Percentiles rank a stretch among this genome's conserved stretches.
Conservation (phyloP, 1,140 invertebrate species). For the Drepana arcuata region DNA sequence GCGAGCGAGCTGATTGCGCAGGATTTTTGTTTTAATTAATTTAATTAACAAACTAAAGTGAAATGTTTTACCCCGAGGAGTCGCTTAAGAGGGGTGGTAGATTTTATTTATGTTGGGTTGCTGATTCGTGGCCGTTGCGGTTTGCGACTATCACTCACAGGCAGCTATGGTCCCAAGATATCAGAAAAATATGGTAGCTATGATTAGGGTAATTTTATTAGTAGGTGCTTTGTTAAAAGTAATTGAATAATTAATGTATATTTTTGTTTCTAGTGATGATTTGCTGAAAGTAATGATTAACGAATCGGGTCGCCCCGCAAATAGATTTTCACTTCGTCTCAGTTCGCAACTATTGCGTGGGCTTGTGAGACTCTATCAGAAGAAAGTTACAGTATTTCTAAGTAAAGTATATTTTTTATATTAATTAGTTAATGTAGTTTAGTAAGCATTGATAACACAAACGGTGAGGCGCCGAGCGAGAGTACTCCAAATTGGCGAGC, state of each 20-base stretch:
- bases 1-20: too few species aligned
- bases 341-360: slow-evolving; percentile 52
- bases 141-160: slow-evolving; percentile 48
- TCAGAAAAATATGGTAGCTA: slow-evolving; percentile 49
- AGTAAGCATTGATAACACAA: too few species aligned
- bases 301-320: slow-evolving; percentile 42
- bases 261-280: slow-evolving; percentile 39
- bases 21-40: not conserved
- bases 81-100: slow-evolving; percentile 47
- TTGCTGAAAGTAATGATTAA: slow-evolving; percentile 42
- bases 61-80: slow-evolving; percentile 59
- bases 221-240: not conserved
- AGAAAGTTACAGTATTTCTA: slow-evolving; percentile 39
- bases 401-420: slow-evolving; percentile 19
- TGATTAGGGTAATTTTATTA: slow-evolving; percentile 1
- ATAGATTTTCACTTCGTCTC: slow-evolving; percentile 50
- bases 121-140: slow-evolving; percentile 56
- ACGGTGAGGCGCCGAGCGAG: too few species aligned
- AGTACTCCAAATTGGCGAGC: not conserved
- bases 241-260: slow-evolving; percentile 2
- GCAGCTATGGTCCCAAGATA: slow-evolving; percentile 54
- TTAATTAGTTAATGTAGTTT: not conserved
- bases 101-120: slow-evolving; percentile 62
- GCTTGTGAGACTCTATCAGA: slow-evolving; percentile 44
- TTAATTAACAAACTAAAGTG: not conserved